A percentile compares a stretch with the other conserved stretches of the same genome.
Evolutionary conservation across 2,797 vertebrate genomes (phyloP).

Genomic region (Pipistrellus nathusii): DNA sequence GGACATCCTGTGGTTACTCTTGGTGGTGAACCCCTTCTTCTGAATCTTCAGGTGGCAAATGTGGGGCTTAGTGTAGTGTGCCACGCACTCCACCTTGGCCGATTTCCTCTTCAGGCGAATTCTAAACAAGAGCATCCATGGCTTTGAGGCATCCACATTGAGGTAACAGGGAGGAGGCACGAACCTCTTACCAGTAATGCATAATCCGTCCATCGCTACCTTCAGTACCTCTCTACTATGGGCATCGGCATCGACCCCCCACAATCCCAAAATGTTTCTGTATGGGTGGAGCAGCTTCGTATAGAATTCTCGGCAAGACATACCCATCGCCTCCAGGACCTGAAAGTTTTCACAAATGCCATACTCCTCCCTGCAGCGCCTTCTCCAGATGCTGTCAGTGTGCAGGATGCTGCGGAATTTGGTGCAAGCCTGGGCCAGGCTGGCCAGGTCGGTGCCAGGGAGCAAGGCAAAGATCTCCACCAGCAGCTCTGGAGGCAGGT

Average conservation of each 20-base stretch:
- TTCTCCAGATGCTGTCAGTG: no score
- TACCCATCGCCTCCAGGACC: slow-evolving; percentile 93
- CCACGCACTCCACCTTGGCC: slow-evolving; percentile 96
- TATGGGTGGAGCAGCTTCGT: slow-evolving; percentile 91
- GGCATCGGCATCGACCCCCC: slow-evolving; percentile 98
- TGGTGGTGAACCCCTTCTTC: slow-evolving; percentile 98
- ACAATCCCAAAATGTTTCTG: slow-evolving; percentile 92
- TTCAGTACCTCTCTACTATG: slow-evolving; percentile 96
- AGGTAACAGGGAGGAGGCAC: slow-evolving; percentile 97
- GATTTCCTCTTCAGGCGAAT: no score
- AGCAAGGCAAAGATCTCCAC: no score
- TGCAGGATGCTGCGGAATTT: no score
- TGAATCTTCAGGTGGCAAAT: slow-evolving; percentile 98
- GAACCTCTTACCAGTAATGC: slow-evolving; percentile 99
- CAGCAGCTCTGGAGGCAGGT: no score
- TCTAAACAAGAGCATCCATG: no score
- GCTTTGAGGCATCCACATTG: slow-evolving; percentile 96
- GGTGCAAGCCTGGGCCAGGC: no score
- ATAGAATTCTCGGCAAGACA: slow-evolving; percentile 95
- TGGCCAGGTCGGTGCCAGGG: no score
- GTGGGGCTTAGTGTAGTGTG: slow-evolving; percentile 97
- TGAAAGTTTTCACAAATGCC: slow-evolving; percentile 94
- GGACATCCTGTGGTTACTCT: slow-evolving; percentile 98
- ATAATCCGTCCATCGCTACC: slow-evolving; percentile 97
- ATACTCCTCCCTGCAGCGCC: slow-evolving; percentile 88